A percentile compares a stretch with the other conserved stretches of the same genome.
Evolutionary conservation across 2,797 vertebrate species (phyloP).

Genomic region (Amazona finschi): DNA sequence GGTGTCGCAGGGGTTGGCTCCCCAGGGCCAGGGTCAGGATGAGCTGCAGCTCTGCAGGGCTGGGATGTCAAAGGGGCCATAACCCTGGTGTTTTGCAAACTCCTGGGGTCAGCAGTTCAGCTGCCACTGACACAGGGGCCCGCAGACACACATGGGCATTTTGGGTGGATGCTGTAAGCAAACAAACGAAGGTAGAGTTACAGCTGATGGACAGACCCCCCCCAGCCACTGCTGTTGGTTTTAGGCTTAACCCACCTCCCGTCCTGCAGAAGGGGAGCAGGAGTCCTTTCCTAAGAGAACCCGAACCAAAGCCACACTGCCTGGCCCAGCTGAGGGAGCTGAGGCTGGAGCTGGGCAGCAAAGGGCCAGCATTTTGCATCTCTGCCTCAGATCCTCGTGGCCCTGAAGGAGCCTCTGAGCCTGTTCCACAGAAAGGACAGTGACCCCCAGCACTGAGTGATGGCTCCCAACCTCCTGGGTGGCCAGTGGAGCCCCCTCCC

Average conservation of each 20-base stretch:
- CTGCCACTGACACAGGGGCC: slow-evolving; percentile 64
- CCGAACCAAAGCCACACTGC: background rate
- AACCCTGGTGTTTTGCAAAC: slow-evolving; percentile 71
- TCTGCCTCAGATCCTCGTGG: background rate
- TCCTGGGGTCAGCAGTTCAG: slow-evolving; percentile 72
- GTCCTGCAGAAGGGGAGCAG: rapidly evolving
- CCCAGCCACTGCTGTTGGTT: background rate
- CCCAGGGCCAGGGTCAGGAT: background rate
- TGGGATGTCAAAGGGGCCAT: slow-evolving; percentile 59
- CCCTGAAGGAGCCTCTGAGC: background rate
- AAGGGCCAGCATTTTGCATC: background rate
- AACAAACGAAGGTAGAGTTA: slow-evolving; percentile 65
- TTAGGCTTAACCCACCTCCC: slow-evolving; percentile 1
- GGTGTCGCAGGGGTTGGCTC: background rate
- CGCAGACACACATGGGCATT: slow-evolving; percentile 65
- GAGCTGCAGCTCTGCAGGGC: slow-evolving; percentile 37
- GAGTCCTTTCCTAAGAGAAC: background rate
- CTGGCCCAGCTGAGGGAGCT: background rate
- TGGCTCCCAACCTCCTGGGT: slow-evolving; percentile 8
- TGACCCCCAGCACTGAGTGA: background rate
- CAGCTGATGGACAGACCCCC: background rate
- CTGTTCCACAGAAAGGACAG: background rate
- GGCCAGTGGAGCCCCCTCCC: background rate
- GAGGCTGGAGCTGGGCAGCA: background rate
- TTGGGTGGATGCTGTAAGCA: slow-evolving; percentile 66